Evolutionary conservation across 2,113 vertebrate species (phyloP).

Genomic region (Anarrhichthys ocellatus): DNA sequence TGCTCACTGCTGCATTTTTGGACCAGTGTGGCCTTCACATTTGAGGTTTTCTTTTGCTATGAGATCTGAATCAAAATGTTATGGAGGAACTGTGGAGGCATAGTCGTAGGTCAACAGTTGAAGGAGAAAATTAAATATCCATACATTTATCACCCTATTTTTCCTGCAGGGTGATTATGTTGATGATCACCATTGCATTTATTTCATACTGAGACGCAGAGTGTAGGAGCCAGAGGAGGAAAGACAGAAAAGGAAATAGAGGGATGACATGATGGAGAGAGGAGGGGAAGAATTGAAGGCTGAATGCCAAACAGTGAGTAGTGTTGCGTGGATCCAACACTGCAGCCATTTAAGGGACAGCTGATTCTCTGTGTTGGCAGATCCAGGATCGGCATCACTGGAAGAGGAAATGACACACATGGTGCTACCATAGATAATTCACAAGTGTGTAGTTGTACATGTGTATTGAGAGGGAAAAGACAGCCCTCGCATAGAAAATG

Average conservation of each 20-base stretch:
- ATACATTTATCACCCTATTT: slow-evolving; percentile 7
- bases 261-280: slow-evolving; percentile 4
- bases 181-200: slow-evolving; percentile 20
- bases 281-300: slow-evolving; percentile 18
- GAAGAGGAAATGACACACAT: slow-evolving; percentile 41
- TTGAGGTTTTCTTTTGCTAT: not conserved
- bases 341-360: slow-evolving; percentile 51
- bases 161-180: slow-evolving; percentile 28
- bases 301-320: slow-evolving; percentile 37
- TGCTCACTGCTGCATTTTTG: not conserved
- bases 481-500: not conserved
- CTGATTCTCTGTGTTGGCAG: slow-evolving; percentile 42
- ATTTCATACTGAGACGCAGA: slow-evolving; percentile 13
- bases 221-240: not conserved
- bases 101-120: not conserved
- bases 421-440: slow-evolving; percentile 37
- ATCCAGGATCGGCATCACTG: slow-evolving; percentile 42
- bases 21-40: not conserved
- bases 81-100: not conserved
- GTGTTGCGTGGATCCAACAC: slow-evolving; percentile 23
- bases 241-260: slow-evolving; percentile 3
- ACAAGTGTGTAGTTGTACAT: not conserved
- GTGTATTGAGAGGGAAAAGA: not conserved
- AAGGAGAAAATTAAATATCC: not conserved
- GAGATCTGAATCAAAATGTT: slow-evolving; percentile 18